A percentile compares a stretch with the other conserved stretches of the same genome.
phyloP scores from a whole-genome alignment of 2,888 invertebrate species.

The Catotricha subobsoleta region DNA sequence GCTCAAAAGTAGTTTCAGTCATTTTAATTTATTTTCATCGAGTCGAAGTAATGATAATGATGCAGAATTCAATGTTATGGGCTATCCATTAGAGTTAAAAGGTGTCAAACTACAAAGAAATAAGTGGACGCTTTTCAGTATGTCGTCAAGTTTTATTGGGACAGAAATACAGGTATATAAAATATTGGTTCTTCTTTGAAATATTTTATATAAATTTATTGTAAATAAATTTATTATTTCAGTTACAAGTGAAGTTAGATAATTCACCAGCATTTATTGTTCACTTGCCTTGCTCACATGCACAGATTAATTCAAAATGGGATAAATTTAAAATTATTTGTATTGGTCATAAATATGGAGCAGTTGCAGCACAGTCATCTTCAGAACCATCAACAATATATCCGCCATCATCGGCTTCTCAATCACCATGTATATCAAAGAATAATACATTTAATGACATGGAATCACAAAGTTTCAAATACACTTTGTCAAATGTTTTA shows the following conservation, averaged over 20 bases:
- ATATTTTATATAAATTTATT: background rate
- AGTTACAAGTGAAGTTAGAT: slow-evolving; percentile 20
- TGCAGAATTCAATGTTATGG: slow-evolving; percentile 17
- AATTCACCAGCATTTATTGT: slow-evolving; percentile 22
- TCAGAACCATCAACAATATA: background rate
- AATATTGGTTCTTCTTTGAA: background rate
- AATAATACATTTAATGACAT: background rate
- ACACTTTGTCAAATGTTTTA: slow-evolving; percentile 18
- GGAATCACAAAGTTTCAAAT: background rate
- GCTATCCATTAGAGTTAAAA: slow-evolving; percentile 19
- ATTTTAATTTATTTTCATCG: slow-evolving; percentile 24
- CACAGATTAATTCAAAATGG: slow-evolving; percentile 13
- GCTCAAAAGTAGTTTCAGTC: slow-evolving; percentile 23
- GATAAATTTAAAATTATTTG: slow-evolving; percentile 23
- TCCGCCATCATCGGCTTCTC: background rate
- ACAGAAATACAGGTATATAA: slow-evolving; percentile 16
- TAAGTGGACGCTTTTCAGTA: slow-evolving; percentile 26
- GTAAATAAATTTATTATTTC: background rate
- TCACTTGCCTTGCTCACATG: slow-evolving; percentile 19
- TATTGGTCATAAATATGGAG: slow-evolving; percentile 16
- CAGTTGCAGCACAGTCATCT: background rate
- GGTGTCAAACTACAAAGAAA: slow-evolving; percentile 19
- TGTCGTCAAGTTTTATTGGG: slow-evolving; percentile 18
- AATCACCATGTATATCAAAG: no score
- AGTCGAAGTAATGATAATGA: slow-evolving; percentile 12